Base-by-base conservation (phyloP, 2,888 invertebrate species). In the Blastobasis adustella region DNA sequence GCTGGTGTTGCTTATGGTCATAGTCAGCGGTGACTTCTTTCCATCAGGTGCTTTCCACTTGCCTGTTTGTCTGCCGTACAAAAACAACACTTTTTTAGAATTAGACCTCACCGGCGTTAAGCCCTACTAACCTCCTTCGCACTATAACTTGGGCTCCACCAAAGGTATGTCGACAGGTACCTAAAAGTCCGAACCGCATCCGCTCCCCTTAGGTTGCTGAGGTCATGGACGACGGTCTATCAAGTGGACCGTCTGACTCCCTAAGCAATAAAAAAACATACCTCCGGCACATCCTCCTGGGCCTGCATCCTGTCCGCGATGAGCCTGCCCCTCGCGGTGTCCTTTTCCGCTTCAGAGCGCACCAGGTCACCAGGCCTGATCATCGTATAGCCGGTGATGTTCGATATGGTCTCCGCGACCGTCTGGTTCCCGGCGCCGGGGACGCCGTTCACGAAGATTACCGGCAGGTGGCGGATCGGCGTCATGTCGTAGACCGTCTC, bases 391-490 rank as follows among this genome's bases (percentile, higher is more conserved):
- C 88, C 89, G 1, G 89, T 89, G 54, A 88, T 83, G 57, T 63
- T 73, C 43, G 87, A 79, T 49, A 89, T 85, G 42, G 87, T 82
- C 61, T 86, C 79, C 5, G 89, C 82, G 2, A 86, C 88, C 0
- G 87, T 88, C 64, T 85, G 86, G 64, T 85, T 88, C 5, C 89
- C 89, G 0, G 89, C 88, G 1, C 89, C 89, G 0, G 89, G 89
- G 0, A 89, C 87, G 0, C 89, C 89, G 59, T 86, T 87, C 55
- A 89, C 88, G 63, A 89, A 89, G 55, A 89, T 84, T 7, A 89
- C 87, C 1, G 89, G 88, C 43, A 84, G 64, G 55, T 88, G 78
- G 37, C 76, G 71, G 52, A 89, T 84, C 0, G 87, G 85, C 1
- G 80, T 60, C 89, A 89, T 89, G 57, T 89, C 89, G 67, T 88